Evolutionary conservation across 2,888 invertebrate species (phyloP).

Genomic region (Geotrupes spiniger): DNA sequence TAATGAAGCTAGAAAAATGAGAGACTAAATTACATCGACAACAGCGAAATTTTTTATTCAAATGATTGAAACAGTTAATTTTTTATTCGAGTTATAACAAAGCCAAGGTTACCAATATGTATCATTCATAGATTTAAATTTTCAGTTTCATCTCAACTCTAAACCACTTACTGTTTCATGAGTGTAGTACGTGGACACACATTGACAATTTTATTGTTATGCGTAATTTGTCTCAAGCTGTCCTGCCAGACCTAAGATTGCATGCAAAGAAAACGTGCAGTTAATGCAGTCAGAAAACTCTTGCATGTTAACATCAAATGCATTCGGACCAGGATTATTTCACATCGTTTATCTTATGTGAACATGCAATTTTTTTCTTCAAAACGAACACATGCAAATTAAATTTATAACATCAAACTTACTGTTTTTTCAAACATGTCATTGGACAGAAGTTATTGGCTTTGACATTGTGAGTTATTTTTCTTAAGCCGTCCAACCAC

Average conservation of each 20-base stretch:
- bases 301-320: slow-evolving; percentile 2
- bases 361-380: slow-evolving; percentile 14
- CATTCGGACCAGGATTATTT: neutral
- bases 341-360: slow-evolving; percentile 12
- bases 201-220: slow-evolving; percentile 95
- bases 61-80: too few relatives aligned
- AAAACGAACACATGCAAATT: slow-evolving; percentile 27
- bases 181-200: slow-evolving; percentile 92
- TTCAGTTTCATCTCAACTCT: too few relatives aligned
- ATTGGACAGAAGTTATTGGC: slow-evolving; percentile 98
- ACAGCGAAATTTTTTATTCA: too few relatives aligned
- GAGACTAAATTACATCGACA: neutral
- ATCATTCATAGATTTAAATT: too few relatives aligned
- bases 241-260: slow-evolving; percentile 85
- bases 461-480: slow-evolving; percentile 97
- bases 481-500: slow-evolving; percentile 93
- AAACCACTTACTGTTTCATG: slow-evolving; percentile 96
- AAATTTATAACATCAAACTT: slow-evolving; percentile 58
- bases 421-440: slow-evolving; percentile 99
- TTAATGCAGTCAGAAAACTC: slow-evolving; percentile 15
- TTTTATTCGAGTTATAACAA: too few relatives aligned
- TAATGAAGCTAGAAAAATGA: neutral
- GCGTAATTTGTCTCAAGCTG: slow-evolving; percentile 83
- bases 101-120: too few relatives aligned
- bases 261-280: slow-evolving; percentile 38